Evolutionary conservation across 2,797 vertebrate genomes (phyloP), one percentile per base, ranked within the genome.

Genomic region (Meda fulgida): DNA sequence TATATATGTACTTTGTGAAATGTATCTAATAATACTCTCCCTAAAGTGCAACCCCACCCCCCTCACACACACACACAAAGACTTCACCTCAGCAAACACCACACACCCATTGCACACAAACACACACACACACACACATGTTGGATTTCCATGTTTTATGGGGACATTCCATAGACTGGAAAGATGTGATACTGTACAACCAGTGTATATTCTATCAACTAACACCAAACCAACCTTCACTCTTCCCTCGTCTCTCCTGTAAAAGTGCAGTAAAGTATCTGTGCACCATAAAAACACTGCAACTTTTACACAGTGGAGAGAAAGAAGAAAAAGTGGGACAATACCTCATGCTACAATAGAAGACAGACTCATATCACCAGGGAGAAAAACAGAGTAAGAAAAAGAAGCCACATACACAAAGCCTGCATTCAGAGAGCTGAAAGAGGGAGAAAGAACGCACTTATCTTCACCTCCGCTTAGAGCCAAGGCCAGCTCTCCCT

Each of bases 391-490:
- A 75, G 72, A 82, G 66, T n/a, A 60, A 80, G 84, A 77, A 65
- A 83, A 71, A 85, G 23, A 38, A 86, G 71, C 38, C 77, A 65
- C 18, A 73, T 23, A 81, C 34, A 90, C 88, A 90, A 89, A 89
- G 84, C 78, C 65, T 51, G 78, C 84, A 87, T 89, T 90, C 71
- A 88, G 34, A 79, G 84, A 69, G 53, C 26, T 72, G 83, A 78
- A 87, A 67, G 77, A 36, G 46, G 21, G 83, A 78, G 84, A 76
- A 83, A 79, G 70, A 84, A 77, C 73, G 81, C 66, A 88, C 73
- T 87, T 88, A 87, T 88, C 85, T 85, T 87, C 84, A 89, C 88
- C 86, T 90, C 89, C 46, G 40, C 71, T 78, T 43, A 86, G 77
- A 14, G 46, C 81, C 85, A 87, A 84, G 69, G 80, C 72, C 80